Base-by-base conservation (phyloP, 2,888 invertebrate genomes). In the Tetanocera ferruginea region DNA sequence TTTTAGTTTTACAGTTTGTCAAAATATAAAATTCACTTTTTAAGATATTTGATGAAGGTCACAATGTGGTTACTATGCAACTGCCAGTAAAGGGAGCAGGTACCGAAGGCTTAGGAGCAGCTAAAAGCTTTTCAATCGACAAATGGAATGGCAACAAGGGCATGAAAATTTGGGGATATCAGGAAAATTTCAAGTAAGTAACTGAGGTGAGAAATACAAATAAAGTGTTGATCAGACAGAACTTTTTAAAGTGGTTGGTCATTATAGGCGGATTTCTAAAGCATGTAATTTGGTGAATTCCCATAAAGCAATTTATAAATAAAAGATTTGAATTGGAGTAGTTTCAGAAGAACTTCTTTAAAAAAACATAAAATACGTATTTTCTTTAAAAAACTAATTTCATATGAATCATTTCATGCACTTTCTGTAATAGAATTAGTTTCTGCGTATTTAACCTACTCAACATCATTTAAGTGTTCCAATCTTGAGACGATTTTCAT, bases 141-240 rank as follows among this genome's bases (percentile, higher is more conserved):
- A 87, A 87, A 6, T 93, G 93, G 92, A 94, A 95, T 84, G 92
- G 93, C 0, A 91, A 91, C 2, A 91, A 92, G 0, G 95, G 94
- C 0, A 89, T 96, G 0, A 85, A 90, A 0, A 92, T 93, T 76
- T 96, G 96, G 93, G 94, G 94, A 0, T 94, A 86, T 76, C 79
- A 83, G 25, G 86, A 86, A 60, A 80, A 84, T 4, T 83, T 82
- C 55, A 86, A 86, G 88, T 88, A 79, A 83, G 87, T 82, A n/a
- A 64, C 17, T 55, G 17, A 8, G n/a, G n/a, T 6, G 8, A 5
- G 2, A 19, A 23, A 17, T 55, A 19, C n/a, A 23, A 2, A 57
- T 4, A 23, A n/a, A 8, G 17, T 52, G 1, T 52, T 52, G 52
- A 5, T 19, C 8, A 23, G 9, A 11, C n/a, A 57, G 23, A 57